Conservation (phyloP, 30 jellyfish, hydroid and myxozoan genomes). For the Hydractinia symbiolongicarpus region DNA sequence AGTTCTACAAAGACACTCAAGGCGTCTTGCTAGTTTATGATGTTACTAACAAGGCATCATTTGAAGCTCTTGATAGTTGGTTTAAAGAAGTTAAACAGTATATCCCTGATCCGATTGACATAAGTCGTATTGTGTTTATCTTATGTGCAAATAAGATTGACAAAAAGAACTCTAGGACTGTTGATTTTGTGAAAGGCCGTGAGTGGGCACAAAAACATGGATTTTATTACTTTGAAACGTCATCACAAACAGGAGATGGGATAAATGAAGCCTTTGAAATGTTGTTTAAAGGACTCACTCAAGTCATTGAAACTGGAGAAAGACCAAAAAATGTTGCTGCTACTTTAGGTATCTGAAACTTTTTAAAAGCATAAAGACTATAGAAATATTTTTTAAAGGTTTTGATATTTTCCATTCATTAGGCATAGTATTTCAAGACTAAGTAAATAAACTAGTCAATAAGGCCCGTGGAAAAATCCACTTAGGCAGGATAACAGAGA, state of each 20-base stretch:
- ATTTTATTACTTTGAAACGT: conserved; percentile 61
- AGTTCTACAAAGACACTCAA: conserved; percentile 76
- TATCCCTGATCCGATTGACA: conserved; percentile 35
- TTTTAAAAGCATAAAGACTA: neutral
- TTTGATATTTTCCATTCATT: no score
- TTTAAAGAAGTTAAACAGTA: conserved; percentile 54
- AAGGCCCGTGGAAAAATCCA: no score
- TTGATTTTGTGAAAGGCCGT: conserved; percentile 61
- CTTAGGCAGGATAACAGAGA: no score
- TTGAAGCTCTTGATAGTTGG: conserved; percentile 62
- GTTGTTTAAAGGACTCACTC: conserved; percentile 17
- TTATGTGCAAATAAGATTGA: conserved; percentile 70
- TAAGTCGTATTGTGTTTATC: conserved; percentile 45
- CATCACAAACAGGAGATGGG: conserved; percentile 87
- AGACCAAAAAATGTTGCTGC: neutral
- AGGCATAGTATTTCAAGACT: no score
- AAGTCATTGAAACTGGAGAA: neutral
- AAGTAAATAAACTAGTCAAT: no score
- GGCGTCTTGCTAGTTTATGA: conserved; percentile 75
- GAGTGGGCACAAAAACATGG: conserved; percentile 81
- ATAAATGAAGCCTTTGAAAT: conserved; percentile 42
- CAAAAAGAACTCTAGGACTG: conserved; percentile 24
- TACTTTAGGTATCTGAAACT: neutral
- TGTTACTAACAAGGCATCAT: conserved; percentile 50
- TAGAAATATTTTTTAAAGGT: no score